These are phyloP conservation scores for Todiramphus chloris DNA, from an alignment of 2,113 vertebrate species.

Conservation along the genomic window DNA sequence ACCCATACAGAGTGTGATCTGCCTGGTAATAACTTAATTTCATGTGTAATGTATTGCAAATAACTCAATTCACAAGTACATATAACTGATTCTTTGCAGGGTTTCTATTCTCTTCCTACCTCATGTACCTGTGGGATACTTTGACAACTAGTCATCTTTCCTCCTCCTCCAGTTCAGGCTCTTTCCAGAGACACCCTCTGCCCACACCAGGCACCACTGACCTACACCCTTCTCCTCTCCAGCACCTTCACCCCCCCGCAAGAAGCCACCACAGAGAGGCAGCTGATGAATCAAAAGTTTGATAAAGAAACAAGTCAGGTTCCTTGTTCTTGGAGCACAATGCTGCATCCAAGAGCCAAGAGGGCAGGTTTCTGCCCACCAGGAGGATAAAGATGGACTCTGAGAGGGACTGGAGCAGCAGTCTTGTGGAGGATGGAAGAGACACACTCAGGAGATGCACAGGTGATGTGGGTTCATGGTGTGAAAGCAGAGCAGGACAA, in stretches of 20 bases:
- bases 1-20: not conserved
- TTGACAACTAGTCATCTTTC: not conserved
- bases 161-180: not conserved
- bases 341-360: not conserved
- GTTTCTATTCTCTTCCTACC: not conserved
- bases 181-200: not conserved
- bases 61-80: not conserved
- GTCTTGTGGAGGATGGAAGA: fast-evolving
- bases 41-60: not conserved
- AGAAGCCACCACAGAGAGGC: not conserved
- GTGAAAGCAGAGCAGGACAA: not conserved
- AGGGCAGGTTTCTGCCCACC: not conserved
- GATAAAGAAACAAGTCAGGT: not conserved
- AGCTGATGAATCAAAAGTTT: not conserved
- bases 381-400: not conserved
- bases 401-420: not conserved
- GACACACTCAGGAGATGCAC: not conserved
- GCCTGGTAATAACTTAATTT: slow-evolving; percentile 26
- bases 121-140: not conserved
- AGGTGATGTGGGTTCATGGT: not conserved
- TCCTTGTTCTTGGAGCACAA: not conserved
- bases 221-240: not conserved
- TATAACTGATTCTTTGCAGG: not conserved
- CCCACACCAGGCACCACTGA: not conserved
- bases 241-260: not conserved